phyloP scores from a whole-genome alignment of 1,140 invertebrate genomes.

The Diabrotica undecimpunctata region DNA sequence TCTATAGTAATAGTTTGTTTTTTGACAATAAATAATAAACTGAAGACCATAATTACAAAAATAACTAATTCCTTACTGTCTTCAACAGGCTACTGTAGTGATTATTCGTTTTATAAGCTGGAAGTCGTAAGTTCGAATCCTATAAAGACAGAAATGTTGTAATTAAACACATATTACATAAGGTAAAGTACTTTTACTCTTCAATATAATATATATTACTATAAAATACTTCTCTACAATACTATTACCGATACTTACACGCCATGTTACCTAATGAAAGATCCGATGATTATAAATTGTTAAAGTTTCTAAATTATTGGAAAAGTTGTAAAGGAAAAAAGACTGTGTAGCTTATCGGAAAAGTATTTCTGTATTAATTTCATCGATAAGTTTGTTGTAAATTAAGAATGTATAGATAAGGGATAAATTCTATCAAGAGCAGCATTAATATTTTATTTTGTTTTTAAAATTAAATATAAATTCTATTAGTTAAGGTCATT shows the following conservation, averaged over 20 bases:
- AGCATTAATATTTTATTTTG: neutral
- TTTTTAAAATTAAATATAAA: neutral
- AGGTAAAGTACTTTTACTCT: too few relatives aligned
- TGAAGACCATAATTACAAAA: too few relatives aligned
- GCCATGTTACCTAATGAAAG: neutral
- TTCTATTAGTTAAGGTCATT: neutral
- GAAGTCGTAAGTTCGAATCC: too few relatives aligned
- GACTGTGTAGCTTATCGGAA: slow-evolving; percentile 17
- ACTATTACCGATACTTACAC: neutral
- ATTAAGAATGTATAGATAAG: slow-evolving; percentile 17
- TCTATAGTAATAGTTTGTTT: too few relatives aligned
- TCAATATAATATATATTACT: too few relatives aligned
- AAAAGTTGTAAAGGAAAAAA: slow-evolving; percentile 18
- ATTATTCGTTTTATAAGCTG: too few relatives aligned
- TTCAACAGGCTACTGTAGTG: too few relatives aligned
- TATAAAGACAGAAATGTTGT: too few relatives aligned
- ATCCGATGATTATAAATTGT: slow-evolving; percentile 33
- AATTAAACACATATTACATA: too few relatives aligned
- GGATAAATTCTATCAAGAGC: slow-evolving; percentile 10
- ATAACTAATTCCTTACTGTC: too few relatives aligned
- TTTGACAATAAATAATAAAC: too few relatives aligned
- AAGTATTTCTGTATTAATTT: slow-evolving; percentile 12
- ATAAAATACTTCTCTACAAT: neutral
- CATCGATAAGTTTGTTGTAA: slow-evolving; percentile 15
- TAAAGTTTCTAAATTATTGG: slow-evolving; percentile 1